Evolutionary conservation across 2,797 vertebrate species (phyloP), one percentile per base, ranked within the genome.

Genomic region (Sebastes matsubarae): DNA sequence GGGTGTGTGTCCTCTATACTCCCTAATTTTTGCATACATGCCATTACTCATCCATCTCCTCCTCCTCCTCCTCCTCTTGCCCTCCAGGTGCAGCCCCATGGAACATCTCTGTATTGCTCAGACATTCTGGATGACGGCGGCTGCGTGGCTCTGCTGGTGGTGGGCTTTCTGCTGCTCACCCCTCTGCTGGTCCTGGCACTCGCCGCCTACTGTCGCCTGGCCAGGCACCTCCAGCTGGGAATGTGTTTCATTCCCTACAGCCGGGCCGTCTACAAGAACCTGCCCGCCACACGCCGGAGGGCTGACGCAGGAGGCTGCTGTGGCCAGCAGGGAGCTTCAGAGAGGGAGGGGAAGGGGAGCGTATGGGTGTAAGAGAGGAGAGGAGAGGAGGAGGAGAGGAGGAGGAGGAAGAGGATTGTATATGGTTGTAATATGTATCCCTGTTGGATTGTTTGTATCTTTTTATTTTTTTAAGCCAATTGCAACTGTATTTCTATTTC

Each of bases 181-280:
- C 97, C 97, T 0, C 94, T 98, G 74, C 95, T 98, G 80, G 97
- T 98, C 74, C 92, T 98, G 79, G 97, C 97, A 0, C 91, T 98
- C 63, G 97, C 97, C 0, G 97, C 97, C 25, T 98, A 97, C 89
- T 97, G 97, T 68, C 96, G 97, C 59, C 90, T 98, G 83, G 97
- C 96, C 4, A 96, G 97, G 12, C 95, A 96, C 89, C 96, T 98
- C 14, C 97, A 97, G 90, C 95, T 98, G 68, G 95, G 96, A 34
- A 93, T 98, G 79, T 98, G 97, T 85, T 97, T 98, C 46, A 96
- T 98, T 54, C 97, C 97, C 42, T 98, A 98, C 95, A 98, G 97
- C 90, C 95, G 96, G 0, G 97, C 97, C 1, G 96, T 98, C 74
- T 98, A 98, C 89, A 96, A 97, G 84, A 96, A 97, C 90, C 91